Evolutionary conservation across 1,140 invertebrate genomes (phyloP), one percentile per base, ranked within the genome.

Genomic region (Drosophila mojavensis): DNA sequence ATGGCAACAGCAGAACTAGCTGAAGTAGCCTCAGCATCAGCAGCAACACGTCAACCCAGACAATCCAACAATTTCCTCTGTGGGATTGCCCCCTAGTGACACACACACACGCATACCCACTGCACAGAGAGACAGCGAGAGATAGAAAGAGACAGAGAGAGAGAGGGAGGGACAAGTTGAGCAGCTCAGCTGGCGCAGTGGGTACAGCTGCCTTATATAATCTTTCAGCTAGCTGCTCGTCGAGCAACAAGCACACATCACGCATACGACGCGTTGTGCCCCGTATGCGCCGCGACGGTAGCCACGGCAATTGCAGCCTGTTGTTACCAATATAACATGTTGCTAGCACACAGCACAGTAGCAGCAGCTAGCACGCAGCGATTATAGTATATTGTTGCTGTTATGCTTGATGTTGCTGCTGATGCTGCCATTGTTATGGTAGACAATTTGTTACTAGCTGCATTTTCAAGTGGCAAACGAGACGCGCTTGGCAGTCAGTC

Each of bases 381-480:
- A 28, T 13, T 64, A 67, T 17, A 45, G n/a, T 45, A 45, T 45
- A 45, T 45, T 45, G 43, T 17, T 17, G 43, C 6, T 56, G 61
- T 24, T 45, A 45, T 45, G 13, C n/a, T 17, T 45, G 43, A 3
- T 48, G 61, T 24, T 55, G 33, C 15, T 51, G 48, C 30, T 65
- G 50, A 1, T 48, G 58, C 24, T 67, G 60, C 5, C 62, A 45
- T 43, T 65, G 60, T 67, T 70, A 53, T 24, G 65, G 74, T 53
- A 62, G 59, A 58, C 78, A 83, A 84, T 81, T 85, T 78, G 70
- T 81, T 85, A 63, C 78, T 85, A 68, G 78, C 66, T 85, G 81
- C 82, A 81, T 85, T 85, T 84, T 78, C 74, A 75, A 83, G 76
- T 83, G 62, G 65, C 74, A 67, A 81, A 82, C 74, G 70, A 81